Conservation (phyloP, 2,888 invertebrate species). For the Drosophila koepferae region DNA sequence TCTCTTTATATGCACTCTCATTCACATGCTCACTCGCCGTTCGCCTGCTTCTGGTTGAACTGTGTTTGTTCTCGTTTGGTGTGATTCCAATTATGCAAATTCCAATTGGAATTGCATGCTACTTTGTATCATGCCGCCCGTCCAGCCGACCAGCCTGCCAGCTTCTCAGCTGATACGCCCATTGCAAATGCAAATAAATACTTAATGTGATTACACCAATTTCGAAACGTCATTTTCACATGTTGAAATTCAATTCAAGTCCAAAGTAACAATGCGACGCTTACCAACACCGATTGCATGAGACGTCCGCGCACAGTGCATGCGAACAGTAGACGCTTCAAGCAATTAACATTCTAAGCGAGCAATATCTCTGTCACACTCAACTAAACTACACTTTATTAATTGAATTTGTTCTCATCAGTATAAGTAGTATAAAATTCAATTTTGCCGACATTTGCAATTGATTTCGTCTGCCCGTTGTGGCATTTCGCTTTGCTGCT, state of each 20-base stretch:
- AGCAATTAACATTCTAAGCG: background rate
- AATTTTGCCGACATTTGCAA: background rate
- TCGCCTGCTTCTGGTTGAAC: slow-evolving; percentile 8
- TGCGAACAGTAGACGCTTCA: slow-evolving; percentile 14
- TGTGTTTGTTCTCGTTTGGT: slow-evolving; percentile 34
- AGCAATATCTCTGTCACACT: background rate
- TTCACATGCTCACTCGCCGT: slow-evolving; percentile 2
- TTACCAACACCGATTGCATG: slow-evolving; percentile 45
- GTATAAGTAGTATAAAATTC: background rate
- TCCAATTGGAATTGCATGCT: slow-evolving; percentile 35
- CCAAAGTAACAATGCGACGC: slow-evolving; percentile 62
- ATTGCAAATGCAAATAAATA: slow-evolving; percentile 52
- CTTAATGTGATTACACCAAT: slow-evolving; percentile 62
- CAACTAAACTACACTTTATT: background rate
- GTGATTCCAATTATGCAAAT: slow-evolving; percentile 53
- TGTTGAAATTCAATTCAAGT: slow-evolving; percentile 63
- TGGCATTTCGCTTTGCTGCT: background rate
- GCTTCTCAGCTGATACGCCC: slow-evolving; percentile 1
- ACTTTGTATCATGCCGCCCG: background rate
- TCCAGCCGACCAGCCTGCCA: background rate
- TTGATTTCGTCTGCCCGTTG: background rate
- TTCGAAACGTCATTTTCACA: slow-evolving; percentile 64
- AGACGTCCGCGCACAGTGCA: slow-evolving; percentile 33
- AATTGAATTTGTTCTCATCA: background rate
- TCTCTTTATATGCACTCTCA: slow-evolving; percentile 1